A percentile compares a stretch with the other conserved stretches of the same genome.
These are phyloP conservation scores for Troilus luridus DNA, from an alignment of 2,888 invertebrate species.

Conservation along the genomic window DNA sequence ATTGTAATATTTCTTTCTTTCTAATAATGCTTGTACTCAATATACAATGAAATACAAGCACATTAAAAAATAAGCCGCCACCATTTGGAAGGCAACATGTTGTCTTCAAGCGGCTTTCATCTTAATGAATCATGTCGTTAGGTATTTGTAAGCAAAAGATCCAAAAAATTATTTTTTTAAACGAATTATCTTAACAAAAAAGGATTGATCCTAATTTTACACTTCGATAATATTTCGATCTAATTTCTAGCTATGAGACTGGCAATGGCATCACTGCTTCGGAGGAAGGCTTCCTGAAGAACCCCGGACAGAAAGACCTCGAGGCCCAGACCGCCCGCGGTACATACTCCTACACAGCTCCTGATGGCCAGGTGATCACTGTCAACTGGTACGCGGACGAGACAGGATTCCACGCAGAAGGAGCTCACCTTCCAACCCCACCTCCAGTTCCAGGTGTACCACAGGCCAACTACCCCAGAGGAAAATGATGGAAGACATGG, in stretches of 20 bases:
- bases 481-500: background rate
- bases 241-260: conserved; percentile 76
- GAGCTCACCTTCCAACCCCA: conserved; percentile 69
- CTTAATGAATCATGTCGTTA: too few relatives aligned
- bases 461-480: background rate
- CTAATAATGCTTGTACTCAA: too few relatives aligned
- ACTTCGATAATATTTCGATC: background rate
- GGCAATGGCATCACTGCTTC: conserved; percentile 82
- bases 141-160: background rate
- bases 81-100: too few relatives aligned
- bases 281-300: conserved; percentile 81
- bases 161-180: background rate
- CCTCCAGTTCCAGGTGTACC: conserved; percentile 59
- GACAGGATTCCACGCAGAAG: conserved; percentile 78
- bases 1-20: too few relatives aligned
- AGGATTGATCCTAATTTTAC: background rate
- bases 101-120: too few relatives aligned
- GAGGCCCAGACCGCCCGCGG: conserved; percentile 66
- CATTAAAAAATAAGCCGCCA: too few relatives aligned
- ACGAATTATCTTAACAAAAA: too few relatives aligned
- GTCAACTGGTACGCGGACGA: conserved; percentile 78
- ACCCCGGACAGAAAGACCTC: conserved; percentile 68
- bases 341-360: conserved; percentile 79
- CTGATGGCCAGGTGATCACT: conserved; percentile 75
- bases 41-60: too few relatives aligned